Evolutionary conservation across 2,888 invertebrate species (phyloP).

Genomic region (Celastrina argiolus): DNA sequence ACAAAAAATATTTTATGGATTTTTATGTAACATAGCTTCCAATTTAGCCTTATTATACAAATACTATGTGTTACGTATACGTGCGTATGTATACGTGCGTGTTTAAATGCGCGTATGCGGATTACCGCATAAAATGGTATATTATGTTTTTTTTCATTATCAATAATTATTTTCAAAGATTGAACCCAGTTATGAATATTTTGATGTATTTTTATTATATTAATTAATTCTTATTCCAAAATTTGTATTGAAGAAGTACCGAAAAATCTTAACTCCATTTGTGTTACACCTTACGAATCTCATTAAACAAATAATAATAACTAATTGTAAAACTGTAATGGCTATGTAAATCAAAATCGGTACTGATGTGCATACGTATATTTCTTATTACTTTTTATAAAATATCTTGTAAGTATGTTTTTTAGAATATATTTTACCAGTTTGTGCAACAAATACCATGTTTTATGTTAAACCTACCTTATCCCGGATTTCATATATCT

Average conservation of each 20-base stretch:
- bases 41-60: neutral
- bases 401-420: neutral
- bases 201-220: no score
- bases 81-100: no score
- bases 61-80: no score
- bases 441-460: neutral
- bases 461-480: neutral
- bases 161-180: no score
- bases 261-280: no score
- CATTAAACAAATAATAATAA: neutral
- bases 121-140: no score
- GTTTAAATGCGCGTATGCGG: no score
- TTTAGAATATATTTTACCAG: neutral
- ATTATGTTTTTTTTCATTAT: no score
- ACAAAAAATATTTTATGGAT: neutral
- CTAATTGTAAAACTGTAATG: neutral
- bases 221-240: no score
- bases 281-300: neutral
- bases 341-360: neutral
- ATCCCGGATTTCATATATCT: no score
- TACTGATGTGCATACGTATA: neutral
- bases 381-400: neutral
- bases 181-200: no score
- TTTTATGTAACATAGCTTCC: neutral
- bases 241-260: no score